Evolutionary conservation across 2,797 vertebrate species (phyloP).

Genomic region (Manis pentadactyla): DNA sequence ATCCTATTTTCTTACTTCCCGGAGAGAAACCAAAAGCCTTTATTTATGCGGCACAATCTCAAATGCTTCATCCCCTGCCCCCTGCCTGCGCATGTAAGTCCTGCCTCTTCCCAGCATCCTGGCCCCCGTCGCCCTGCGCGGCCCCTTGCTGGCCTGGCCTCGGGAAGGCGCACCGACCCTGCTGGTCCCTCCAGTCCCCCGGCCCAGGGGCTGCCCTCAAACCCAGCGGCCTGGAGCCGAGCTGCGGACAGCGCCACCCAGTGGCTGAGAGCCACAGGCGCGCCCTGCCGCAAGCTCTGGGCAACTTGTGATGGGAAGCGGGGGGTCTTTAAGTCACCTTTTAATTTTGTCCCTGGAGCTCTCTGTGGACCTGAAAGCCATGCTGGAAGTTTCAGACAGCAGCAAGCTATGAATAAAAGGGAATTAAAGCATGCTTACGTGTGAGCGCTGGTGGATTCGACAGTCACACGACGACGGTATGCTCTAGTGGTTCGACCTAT

Average conservation of each 20-base stretch:
- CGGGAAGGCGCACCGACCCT: conserved; percentile 14
- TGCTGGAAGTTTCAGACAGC: not conserved
- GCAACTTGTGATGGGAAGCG: not conserved
- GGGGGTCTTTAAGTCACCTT: not conserved
- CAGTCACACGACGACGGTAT: not conserved
- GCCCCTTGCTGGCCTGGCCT: conserved; percentile 12
- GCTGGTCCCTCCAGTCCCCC: not conserved
- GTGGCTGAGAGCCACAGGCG: conserved; percentile 69
- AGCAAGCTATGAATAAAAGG: not conserved
- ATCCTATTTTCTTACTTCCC: not conserved
- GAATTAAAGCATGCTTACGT: not conserved
- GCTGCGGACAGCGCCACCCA: conserved; percentile 82
- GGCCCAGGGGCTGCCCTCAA: not conserved
- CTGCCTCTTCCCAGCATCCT: not conserved
- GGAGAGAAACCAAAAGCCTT: not conserved
- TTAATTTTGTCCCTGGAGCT: not conserved
- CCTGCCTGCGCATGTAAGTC: not conserved
- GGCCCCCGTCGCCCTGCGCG: rapidly evolving
- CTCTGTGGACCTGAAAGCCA: not conserved
- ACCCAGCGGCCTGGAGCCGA: not conserved
- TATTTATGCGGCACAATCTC: not conserved
- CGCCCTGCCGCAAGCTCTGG: not conserved
- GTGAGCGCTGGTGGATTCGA: not conserved
- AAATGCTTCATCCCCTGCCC: rapidly evolving
- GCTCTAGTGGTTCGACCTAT: not conserved